phyloP scores from a whole-genome alignment of 1,140 invertebrate genomes.

The Arion vulgaris region DNA sequence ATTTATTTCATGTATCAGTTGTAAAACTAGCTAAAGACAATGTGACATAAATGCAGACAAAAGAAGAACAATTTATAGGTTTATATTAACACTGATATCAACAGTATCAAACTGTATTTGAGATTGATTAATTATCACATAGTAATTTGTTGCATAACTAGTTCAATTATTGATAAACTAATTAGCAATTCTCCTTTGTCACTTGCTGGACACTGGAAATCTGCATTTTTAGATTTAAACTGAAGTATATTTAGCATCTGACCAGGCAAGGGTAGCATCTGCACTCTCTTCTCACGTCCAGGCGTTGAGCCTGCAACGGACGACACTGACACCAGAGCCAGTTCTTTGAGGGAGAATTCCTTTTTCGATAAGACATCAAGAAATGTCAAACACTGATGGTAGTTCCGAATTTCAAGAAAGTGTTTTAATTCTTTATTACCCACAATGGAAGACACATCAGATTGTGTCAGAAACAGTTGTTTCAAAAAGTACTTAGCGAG shows the following conservation, averaged over 20 bases:
- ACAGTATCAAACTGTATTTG: no score
- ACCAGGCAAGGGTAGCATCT: neutral
- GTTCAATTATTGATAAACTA: no score
- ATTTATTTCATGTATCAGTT: no score
- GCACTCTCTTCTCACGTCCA: neutral
- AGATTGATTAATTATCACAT: no score
- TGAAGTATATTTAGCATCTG: neutral
- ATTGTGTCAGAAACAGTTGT: neutral
- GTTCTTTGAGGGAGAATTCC: neutral
- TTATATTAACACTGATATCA: no score
- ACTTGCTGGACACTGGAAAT: no score
- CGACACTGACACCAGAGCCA: neutral
- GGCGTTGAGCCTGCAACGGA: neutral
- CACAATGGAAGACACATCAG: neutral
- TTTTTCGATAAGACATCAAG: neutral
- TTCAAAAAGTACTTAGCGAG: neutral
- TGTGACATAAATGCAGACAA: no score
- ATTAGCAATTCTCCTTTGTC: no score
- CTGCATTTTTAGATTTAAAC: no score
- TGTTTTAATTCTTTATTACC: neutral
- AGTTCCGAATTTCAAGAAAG: neutral
- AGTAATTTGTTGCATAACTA: no score
- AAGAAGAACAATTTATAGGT: no score
- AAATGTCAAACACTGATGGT: neutral
- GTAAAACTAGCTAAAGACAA: no score